Evolutionary conservation across 2,888 invertebrate species (phyloP).

Genomic region (Patella ulyssiponensis): DNA sequence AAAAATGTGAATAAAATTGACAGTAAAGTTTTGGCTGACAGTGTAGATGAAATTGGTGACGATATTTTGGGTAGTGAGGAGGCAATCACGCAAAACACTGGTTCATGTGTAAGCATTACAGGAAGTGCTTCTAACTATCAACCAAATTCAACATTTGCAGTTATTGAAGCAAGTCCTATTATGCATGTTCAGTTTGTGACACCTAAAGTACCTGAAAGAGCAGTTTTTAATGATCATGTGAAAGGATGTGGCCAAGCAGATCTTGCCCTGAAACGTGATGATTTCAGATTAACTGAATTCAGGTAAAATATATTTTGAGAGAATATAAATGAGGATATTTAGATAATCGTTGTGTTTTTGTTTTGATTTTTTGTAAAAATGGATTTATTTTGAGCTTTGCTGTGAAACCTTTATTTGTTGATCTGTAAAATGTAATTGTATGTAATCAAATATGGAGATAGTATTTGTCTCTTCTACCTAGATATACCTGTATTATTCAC

Average conservation of each 20-base stretch:
- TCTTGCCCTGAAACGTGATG: background rate
- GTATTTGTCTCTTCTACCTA: no score
- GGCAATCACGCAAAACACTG: background rate
- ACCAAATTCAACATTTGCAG: background rate
- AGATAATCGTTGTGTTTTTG: no score
- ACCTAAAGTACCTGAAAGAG: background rate
- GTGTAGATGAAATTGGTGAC: conserved; percentile 2
- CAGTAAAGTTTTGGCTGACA: background rate
- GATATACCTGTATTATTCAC: no score
- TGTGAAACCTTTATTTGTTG: no score
- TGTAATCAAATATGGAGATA: no score
- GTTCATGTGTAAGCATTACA: background rate
- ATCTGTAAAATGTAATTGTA: no score
- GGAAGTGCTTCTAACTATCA: no score
- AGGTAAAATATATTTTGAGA: background rate
- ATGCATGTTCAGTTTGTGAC: background rate
- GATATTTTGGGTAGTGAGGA: background rate
- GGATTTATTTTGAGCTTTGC: no score
- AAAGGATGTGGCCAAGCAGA: background rate
- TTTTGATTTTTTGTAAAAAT: no score
- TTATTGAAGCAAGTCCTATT: conserved; percentile 4
- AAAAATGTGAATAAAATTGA: background rate
- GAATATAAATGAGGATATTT: no score
- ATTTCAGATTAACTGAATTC: conserved; percentile 7
- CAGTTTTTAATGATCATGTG: background rate